phyloP scores from a whole-genome alignment of 2,797 vertebrate genomes.

The Galago senegalensis region DNA sequence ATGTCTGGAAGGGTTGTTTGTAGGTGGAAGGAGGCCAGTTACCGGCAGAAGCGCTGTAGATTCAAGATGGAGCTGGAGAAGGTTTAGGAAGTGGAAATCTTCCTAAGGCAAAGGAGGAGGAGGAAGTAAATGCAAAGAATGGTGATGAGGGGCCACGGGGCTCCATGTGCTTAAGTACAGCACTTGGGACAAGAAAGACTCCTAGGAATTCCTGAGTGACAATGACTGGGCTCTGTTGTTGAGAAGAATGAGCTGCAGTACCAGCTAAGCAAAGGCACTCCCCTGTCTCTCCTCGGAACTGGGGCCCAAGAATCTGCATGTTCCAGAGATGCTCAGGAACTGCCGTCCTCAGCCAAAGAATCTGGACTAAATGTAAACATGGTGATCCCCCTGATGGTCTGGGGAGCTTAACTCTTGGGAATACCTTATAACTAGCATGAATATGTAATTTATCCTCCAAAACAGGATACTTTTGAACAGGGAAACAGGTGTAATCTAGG shows the following conservation, averaged over 20 bases:
- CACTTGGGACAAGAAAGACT: neutral
- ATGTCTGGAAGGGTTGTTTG: neutral
- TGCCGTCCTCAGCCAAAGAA: neutral
- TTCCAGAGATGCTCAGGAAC: neutral
- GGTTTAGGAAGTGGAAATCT: neutral
- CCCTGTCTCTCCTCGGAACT: neutral
- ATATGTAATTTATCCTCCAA: constrained; percentile 12
- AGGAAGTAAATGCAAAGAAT: neutral
- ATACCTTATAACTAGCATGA: neutral
- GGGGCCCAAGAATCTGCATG: neutral
- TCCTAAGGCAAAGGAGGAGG: neutral
- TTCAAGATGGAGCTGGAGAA: neutral
- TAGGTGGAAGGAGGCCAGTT: neutral
- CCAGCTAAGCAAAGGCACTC: neutral
- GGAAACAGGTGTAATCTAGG: neutral
- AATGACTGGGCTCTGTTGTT: neutral
- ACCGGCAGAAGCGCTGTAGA: neutral
- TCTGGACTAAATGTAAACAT: neutral
- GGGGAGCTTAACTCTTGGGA: neutral
- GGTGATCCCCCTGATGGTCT: neutral
- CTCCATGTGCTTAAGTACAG: neutral
- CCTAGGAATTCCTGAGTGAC: neutral
- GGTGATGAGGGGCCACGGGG: too few relatives aligned
- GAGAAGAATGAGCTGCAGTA: neutral
- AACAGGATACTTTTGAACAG: neutral